Conservation (phyloP, 1,140 invertebrate genomes). For the Adelges cooleyi region DNA sequence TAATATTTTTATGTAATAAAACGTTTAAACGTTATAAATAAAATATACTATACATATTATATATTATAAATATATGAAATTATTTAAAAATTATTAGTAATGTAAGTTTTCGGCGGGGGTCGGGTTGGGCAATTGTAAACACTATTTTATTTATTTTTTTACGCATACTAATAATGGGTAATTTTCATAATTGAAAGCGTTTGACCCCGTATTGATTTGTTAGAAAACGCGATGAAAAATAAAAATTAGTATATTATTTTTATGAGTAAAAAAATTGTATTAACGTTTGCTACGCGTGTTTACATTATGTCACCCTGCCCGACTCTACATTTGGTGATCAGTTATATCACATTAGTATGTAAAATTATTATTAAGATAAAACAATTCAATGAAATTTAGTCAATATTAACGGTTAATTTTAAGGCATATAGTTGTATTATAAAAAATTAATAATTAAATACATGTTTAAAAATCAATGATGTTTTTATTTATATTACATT, state of each 20-base stretch:
- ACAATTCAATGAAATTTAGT: constrained; percentile 25
- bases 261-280: too few species aligned
- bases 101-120: constrained; percentile 15
- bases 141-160: too few species aligned
- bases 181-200: too few species aligned
- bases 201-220: too few species aligned
- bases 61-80: constrained; percentile 6
- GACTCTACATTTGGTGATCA: constrained; percentile 19
- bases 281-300: too few species aligned
- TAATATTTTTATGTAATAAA: background rate
- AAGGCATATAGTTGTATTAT: constrained; percentile 23
- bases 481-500: background rate
- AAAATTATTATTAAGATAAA: too few species aligned
- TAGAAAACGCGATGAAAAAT: too few species aligned
- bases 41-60: background rate
- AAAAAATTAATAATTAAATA: constrained; percentile 19
- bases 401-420: constrained; percentile 28
- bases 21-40: constrained; percentile 4
- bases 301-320: too few species aligned
- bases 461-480: constrained; percentile 17
- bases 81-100: constrained; percentile 13
- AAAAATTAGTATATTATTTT: too few species aligned
- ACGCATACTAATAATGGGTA: too few species aligned
- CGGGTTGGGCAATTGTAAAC: too few species aligned
- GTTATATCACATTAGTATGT: constrained; percentile 21